These are phyloP conservation scores for Hirtodrosophila confusa DNA, from an alignment of 2,888 invertebrate genomes.

Conservation along the genomic window DNA sequence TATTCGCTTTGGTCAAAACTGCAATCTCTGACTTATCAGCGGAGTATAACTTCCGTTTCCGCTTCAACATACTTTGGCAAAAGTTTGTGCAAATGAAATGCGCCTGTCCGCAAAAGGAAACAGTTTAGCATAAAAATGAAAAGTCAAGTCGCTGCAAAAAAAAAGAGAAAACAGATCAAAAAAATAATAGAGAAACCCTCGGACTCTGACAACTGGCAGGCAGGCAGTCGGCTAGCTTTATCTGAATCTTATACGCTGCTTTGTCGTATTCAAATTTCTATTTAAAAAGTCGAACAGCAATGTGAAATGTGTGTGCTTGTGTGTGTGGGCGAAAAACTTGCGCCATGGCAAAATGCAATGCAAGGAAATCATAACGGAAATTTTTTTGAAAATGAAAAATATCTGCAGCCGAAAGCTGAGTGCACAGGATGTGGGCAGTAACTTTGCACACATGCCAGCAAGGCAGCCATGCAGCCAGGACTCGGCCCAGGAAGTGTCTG, in stretches of 20 bases:
- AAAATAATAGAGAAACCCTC: conserved; percentile 40
- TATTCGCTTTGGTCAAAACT: conserved; percentile 25
- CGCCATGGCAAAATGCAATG: conserved; percentile 52
- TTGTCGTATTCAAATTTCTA: conserved; percentile 75
- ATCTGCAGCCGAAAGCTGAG: conserved; percentile 50
- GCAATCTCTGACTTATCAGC: conserved; percentile 52
- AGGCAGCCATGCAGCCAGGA: conserved; percentile 41
- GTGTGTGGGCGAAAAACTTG: conserved; percentile 45
- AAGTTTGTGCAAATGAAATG: conserved; percentile 65
- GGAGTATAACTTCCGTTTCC: conserved; percentile 68
- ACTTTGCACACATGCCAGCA: conserved; percentile 69
- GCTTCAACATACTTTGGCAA: conserved; percentile 58
- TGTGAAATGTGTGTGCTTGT: conserved; percentile 5
- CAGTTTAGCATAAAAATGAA: conserved; percentile 67
- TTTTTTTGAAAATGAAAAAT: conserved; percentile 72
- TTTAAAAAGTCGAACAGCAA: conserved; percentile 46
- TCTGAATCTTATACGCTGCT: conserved; percentile 72
- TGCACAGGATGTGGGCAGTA: conserved; percentile 67
- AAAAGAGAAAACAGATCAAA: conserved; percentile 1
- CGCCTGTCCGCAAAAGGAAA: conserved; percentile 63
- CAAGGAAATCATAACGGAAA: conserved; percentile 79
- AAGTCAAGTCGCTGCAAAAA: conserved; percentile 47
- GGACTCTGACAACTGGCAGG: conserved; percentile 38
- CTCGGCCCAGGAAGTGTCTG: conserved; percentile 63
- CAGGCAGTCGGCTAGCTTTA: conserved; percentile 52